Evolutionary conservation across 2,888 invertebrate species (phyloP).

Genomic region (Cryptosula pallasiana): DNA sequence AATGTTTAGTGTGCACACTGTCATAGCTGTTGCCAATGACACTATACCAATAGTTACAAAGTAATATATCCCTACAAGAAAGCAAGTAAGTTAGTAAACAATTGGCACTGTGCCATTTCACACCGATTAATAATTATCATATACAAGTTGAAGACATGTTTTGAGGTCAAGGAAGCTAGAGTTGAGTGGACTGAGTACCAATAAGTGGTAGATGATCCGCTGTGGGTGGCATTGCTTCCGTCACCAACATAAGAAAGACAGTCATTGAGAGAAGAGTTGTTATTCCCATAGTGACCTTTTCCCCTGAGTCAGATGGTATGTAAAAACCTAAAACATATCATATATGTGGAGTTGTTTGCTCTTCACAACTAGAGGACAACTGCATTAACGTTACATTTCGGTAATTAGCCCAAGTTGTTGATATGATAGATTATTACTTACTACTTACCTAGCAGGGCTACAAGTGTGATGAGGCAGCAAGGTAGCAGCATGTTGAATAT

Average conservation of each 20-base stretch:
- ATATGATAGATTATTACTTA: neutral
- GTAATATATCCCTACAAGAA: slow-evolving; percentile 57
- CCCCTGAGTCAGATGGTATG: slow-evolving; percentile 59
- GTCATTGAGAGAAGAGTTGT: slow-evolving; percentile 59
- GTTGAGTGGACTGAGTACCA: no score
- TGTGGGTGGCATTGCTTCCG: slow-evolving; percentile 60
- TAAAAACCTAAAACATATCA: slow-evolving; percentile 54
- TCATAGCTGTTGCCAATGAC: slow-evolving; percentile 56
- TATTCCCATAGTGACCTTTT: slow-evolving; percentile 56
- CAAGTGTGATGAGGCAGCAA: slow-evolving; percentile 58
- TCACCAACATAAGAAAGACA: slow-evolving; percentile 59
- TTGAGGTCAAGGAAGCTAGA: no score
- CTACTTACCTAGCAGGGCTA: slow-evolving; percentile 54
- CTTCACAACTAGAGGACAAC: no score
- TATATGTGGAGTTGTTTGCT: no score
- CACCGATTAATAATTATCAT: no score
- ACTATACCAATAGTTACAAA: slow-evolving; percentile 59
- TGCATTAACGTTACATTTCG: no score
- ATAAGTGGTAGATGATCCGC: slow-evolving; percentile 60
- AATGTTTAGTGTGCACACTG: slow-evolving; percentile 55
- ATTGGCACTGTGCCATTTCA: no score
- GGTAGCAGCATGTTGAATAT: slow-evolving; percentile 59
- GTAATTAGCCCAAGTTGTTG: neutral
- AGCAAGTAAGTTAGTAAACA: neutral
- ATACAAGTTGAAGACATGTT: no score